Percentiles rank a stretch among this genome's conserved stretches.
phyloP scores from a whole-genome alignment of 2,797 vertebrate species.

The Adelosebastes latens region DNA sequence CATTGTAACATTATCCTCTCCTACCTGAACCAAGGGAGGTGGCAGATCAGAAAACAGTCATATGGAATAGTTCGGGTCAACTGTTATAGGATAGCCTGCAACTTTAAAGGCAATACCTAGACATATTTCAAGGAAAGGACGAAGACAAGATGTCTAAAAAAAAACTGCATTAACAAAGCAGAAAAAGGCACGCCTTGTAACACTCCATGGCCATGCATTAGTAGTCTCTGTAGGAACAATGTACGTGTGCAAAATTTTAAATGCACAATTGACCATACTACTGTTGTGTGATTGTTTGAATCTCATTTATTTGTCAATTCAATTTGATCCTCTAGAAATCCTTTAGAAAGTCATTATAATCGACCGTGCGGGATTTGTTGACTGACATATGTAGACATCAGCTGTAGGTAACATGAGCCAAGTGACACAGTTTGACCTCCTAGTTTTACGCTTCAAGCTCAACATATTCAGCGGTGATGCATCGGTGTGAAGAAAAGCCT shows the following conservation, averaged over 20 bases:
- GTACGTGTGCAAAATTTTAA: too few species aligned
- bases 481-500: background rate
- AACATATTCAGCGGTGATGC: slow-evolving; percentile 22
- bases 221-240: too few species aligned
- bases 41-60: background rate
- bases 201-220: too few species aligned
- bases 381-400: background rate
- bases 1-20: background rate
- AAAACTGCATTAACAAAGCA: background rate
- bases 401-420: background rate
- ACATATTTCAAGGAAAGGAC: background rate
- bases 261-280: background rate
- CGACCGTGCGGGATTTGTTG: background rate
- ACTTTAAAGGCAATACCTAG: background rate
- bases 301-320: background rate
- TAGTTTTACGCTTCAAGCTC: slow-evolving; percentile 13
- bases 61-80: background rate
- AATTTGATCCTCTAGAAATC: background rate
- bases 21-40: background rate
- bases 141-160: background rate
- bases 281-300: background rate
- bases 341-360: background rate
- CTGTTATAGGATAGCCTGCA: background rate
- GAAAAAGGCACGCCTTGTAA: too few species aligned
- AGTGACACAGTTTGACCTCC: slow-evolving; percentile 20